Percentiles rank a stretch among this genome's conserved stretches.
These are phyloP conservation scores for Gandaritis pyraliata DNA, from an alignment of 2,888 invertebrate genomes.

Conservation along the genomic window DNA sequence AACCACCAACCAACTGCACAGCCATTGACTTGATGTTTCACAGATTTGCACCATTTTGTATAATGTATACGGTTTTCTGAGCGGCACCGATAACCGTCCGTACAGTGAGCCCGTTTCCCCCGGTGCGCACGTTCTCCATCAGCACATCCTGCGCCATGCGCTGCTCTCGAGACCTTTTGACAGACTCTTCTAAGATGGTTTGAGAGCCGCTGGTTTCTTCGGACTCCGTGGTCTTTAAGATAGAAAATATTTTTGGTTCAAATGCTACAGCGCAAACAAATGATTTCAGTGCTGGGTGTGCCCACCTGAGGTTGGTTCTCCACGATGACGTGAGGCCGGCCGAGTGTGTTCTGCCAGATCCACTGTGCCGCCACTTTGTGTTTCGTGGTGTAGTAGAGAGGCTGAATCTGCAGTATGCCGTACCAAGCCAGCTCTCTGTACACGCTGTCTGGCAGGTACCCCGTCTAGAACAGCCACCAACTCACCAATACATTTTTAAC, in stretches of 20 bases:
- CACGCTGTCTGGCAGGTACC: constrained; percentile 33
- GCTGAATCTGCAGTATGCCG: constrained; percentile 33
- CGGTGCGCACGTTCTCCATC: constrained; percentile 28
- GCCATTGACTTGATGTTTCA: background rate
- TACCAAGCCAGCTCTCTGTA: constrained; percentile 35
- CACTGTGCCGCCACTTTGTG: constrained; percentile 30
- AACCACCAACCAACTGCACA: background rate
- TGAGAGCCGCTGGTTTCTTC: constrained; percentile 2
- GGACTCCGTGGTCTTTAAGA: constrained; percentile 4
- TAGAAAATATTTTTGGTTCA: background rate
- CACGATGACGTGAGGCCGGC: constrained; percentile 29
- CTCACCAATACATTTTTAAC: background rate
- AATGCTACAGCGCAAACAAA: background rate
- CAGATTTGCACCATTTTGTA: constrained; percentile 25
- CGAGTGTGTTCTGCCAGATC: constrained; percentile 33
- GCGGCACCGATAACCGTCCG: constrained; percentile 30
- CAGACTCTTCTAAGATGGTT: constrained; percentile 18
- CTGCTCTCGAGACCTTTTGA: constrained; percentile 23
- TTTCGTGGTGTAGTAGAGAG: constrained; percentile 28
- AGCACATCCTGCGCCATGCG: constrained; percentile 20
- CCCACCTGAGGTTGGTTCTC: constrained; percentile 26
- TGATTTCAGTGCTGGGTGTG: background rate
- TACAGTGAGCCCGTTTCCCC: constrained; percentile 28
- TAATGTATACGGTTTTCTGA: constrained; percentile 27
- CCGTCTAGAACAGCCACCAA: constrained; percentile 14